Conservation (phyloP, 2,888 invertebrate genomes). For the Leptopilina syphax region DNA sequence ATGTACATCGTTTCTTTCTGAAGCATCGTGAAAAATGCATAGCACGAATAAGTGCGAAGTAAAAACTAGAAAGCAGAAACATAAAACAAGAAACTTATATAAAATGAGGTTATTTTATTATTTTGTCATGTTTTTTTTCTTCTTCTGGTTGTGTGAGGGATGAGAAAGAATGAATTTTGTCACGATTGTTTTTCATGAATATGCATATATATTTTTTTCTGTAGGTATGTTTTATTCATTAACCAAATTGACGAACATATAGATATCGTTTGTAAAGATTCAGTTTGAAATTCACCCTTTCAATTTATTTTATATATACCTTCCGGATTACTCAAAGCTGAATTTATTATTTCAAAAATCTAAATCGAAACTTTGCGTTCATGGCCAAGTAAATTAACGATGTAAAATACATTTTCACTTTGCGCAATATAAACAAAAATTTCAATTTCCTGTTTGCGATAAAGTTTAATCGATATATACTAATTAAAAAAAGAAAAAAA, state of each 20-base stretch:
- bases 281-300: not conserved
- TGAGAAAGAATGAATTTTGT: not conserved
- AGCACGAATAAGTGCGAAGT: not conserved
- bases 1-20: not conserved
- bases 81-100: constrained; percentile 3
- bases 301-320: not conserved
- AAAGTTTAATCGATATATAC: not conserved
- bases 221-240: not conserved
- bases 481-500: not conserved
- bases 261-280: not conserved
- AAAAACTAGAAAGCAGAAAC: constrained; percentile 20
- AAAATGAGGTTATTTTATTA: not conserved
- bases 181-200: not conserved
- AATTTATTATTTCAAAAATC: constrained; percentile 26
- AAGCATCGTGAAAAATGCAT: constrained; percentile 27
- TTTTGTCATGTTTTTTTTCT: not conserved
- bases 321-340: constrained; percentile 16
- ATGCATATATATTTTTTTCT: not conserved
- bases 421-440: constrained; percentile 2
- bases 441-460: not conserved
- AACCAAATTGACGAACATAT: not conserved
- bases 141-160: not conserved
- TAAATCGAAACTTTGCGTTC: not conserved
- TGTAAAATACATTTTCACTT: not conserved
- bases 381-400: constrained; percentile 8